Percentiles rank a stretch among this genome's conserved stretches.
These are phyloP conservation scores for Adelosebastes latens DNA, from an alignment of 2,797 vertebrate species.

Conservation along the genomic window DNA sequence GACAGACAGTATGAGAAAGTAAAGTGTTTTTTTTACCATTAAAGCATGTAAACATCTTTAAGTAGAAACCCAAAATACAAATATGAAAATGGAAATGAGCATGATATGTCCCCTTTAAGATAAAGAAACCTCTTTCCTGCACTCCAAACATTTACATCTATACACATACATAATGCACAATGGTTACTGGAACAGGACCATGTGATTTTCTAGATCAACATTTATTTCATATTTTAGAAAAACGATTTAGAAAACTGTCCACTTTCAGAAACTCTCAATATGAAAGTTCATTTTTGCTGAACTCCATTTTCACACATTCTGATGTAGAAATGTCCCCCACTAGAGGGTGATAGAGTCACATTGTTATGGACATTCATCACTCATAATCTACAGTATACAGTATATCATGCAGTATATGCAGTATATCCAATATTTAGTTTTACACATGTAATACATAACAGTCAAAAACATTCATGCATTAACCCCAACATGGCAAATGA, in stretches of 20 bases:
- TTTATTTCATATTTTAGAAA: not conserved
- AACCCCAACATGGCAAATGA: not conserved
- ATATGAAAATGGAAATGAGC: not conserved
- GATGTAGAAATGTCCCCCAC: constrained; percentile 9
- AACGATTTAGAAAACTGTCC: not conserved
- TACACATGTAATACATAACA: not conserved
- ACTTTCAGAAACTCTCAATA: not conserved
- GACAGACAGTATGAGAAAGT: not conserved
- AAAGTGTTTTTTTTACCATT: accelerated
- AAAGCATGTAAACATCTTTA: not conserved
- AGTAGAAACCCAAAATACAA: not conserved
- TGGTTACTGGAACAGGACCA: not conserved
- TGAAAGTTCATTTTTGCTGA: not conserved
- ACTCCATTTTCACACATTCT: not conserved
- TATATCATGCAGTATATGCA: no score
- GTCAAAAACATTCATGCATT: not conserved
- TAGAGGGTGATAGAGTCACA: constrained; percentile 23
- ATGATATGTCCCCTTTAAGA: not conserved
- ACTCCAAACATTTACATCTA: not conserved
- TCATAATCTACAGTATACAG: not conserved
- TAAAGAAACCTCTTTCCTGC: not conserved
- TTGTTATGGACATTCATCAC: not conserved
- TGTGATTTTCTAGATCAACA: not conserved
- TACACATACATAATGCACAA: not conserved
- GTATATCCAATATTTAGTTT: not conserved